Evolutionary conservation across 2,888 invertebrate species (phyloP), one percentile per base, ranked within the genome.

Genomic region (Coecobrya sp.): DNA sequence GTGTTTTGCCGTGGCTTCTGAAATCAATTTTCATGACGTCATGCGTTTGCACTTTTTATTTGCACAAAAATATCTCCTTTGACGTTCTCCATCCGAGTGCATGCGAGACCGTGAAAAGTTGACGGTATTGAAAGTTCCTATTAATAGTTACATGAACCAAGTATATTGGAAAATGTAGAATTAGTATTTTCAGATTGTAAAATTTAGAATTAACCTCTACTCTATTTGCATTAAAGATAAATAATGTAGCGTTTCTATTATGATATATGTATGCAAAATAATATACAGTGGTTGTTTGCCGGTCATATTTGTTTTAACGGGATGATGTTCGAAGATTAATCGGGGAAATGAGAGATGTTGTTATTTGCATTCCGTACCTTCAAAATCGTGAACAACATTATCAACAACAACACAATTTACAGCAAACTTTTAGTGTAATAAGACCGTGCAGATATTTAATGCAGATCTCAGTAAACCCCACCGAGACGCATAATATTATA

Each of bases 81-180:
- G 22, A 25, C 19, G 22, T 10, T 62, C 62, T 62, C 62, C 22
- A 22, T 62, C 8, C 22, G 22, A 2, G 10, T 62, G 19, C 5
- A 25, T 19, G 19, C n/a, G 11, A 22, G 8, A 13, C 7, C 1
- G n/a, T 16, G 13, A n/a, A 25, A 30, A 82, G 59, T 7, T 19
- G n/a, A 73, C 86, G 86, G 86, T 87, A 59, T 59, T 76, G n/a
- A 82, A 36, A 89, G 89, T 89, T 89, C 89, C 82, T 89, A 88
- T 16, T 68, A 82, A 30, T 22, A 76, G 27, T 27, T 30, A 68
- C 1, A 3, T 30, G 22, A 25, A 1, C n/a, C n/a, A 8, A 19
- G 59, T 59, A 10, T 19, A 7, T 19, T 16, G n/a, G 8, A 25
- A 10, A 25, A 62, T 1, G 25, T 62, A 1, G 19, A 25, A 62